phyloP scores from a whole-genome alignment of 2,888 invertebrate genomes.

The Mactromeris polynyma region DNA sequence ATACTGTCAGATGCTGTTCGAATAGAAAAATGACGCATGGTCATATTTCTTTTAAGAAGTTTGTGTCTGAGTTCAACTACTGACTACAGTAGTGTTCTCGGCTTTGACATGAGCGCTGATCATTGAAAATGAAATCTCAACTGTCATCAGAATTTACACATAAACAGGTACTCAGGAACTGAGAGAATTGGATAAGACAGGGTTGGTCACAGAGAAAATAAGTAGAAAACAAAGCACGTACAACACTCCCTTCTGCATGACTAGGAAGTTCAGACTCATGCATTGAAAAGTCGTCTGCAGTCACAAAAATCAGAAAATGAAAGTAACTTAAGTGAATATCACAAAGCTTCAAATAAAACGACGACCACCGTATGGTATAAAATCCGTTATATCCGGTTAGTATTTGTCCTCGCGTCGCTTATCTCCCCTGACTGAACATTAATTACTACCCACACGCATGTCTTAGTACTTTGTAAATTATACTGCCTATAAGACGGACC shows the following conservation, averaged over 20 bases:
- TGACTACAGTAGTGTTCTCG: too few species aligned
- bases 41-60: too few species aligned
- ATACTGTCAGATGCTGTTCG: too few species aligned
- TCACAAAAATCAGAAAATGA: not conserved
- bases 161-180: not conserved
- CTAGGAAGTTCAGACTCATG: not conserved
- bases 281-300: slow-evolving; percentile 13
- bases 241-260: not conserved
- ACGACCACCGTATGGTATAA: not conserved
- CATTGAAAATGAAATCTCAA: too few species aligned
- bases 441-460: too few species aligned
- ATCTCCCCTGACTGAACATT: too few species aligned
- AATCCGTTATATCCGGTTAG: too few species aligned
- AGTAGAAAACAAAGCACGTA: not conserved
- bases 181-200: not conserved
- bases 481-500: too few species aligned
- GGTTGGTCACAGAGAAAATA: not conserved
- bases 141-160: not conserved
- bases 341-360: not conserved
- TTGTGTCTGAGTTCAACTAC: too few species aligned
- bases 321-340: not conserved
- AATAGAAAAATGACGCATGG: too few species aligned
- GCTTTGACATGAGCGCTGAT: not conserved
- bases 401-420: too few species aligned
- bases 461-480: too few species aligned